phyloP scores from a whole-genome alignment of 2,888 invertebrate genomes.

The Electrophaes corylata region DNA sequence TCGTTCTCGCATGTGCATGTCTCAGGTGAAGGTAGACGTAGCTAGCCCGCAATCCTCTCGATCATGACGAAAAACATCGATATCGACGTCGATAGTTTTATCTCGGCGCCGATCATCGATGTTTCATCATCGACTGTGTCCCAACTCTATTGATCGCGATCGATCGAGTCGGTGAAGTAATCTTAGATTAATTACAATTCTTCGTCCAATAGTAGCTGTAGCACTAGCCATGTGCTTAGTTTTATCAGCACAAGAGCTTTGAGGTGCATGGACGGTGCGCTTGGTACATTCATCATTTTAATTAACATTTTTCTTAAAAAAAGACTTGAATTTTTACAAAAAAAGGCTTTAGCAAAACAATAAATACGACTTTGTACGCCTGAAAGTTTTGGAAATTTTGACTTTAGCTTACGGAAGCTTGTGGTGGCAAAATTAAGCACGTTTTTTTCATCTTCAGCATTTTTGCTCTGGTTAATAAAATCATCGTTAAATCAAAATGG shows the following conservation, averaged over 20 bases:
- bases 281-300: slow-evolving; percentile 20
- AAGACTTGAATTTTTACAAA: slow-evolving; percentile 36
- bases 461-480: slow-evolving; percentile 57
- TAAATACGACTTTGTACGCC: slow-evolving; percentile 17
- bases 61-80: slow-evolving; percentile 26
- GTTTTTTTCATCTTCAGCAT: slow-evolving; percentile 59
- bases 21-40: slow-evolving; percentile 77
- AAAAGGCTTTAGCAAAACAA: slow-evolving; percentile 40
- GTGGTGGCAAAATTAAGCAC: slow-evolving; percentile 68
- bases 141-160: slow-evolving; percentile 27
- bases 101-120: slow-evolving; percentile 33
- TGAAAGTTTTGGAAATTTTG: slow-evolving; percentile 22
- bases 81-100: slow-evolving; percentile 34
- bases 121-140: slow-evolving; percentile 24
- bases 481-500: slow-evolving; percentile 38
- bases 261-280: slow-evolving; percentile 25
- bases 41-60: slow-evolving; percentile 57
- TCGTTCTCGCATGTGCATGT: slow-evolving; percentile 77
- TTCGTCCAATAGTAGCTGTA: slow-evolving; percentile 80
- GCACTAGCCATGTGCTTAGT: slow-evolving; percentile 69
- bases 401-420: slow-evolving; percentile 36
- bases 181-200: slow-evolving; percentile 68
- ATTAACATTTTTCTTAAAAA: slow-evolving; percentile 25
- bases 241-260: slow-evolving; percentile 59
- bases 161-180: slow-evolving; percentile 53